Base-by-base conservation (phyloP, 2,888 invertebrate genomes). In the Spialia ferax region DNA sequence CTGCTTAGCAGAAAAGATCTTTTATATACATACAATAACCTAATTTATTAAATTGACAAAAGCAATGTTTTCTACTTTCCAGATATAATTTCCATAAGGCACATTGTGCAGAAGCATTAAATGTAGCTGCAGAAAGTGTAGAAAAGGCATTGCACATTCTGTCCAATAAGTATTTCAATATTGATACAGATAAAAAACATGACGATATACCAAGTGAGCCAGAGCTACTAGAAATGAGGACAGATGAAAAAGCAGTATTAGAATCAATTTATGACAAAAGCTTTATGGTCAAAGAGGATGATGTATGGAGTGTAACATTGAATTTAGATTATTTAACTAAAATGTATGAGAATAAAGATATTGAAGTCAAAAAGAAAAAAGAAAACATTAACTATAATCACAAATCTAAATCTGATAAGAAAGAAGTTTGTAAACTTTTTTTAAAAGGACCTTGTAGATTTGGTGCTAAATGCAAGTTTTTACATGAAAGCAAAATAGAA, bases 41-140 rank as follows among this genome's bases (percentile, higher is more conserved):
- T 10, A 32, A 29, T 2, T 29, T 1, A 32, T 32, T 32, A 1
- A 32, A 13, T 38, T 5, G 4, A 38, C n/a, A n/a, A 13, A 38
- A n/a, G 8, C 10, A 38, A 48, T 20, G 26, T 7, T 1, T 54
- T 29, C 11, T n/a, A 26, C 18, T 35, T 90, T 94, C 73, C 84
- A 96, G 96, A 79, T 97, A 96, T 82, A 96, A 97, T 70, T 97
- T 97, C 79, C 96, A 96, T 73, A 94, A 95, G 77, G 89, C 93
- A 1, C 97, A 97, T 81, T 97, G 97, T 83, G 79, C 94, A 42
- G 97, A 97, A 90, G 97, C 97, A 7, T 93, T 97, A 72, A 93
- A 95, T 71, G 89, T 95, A 71, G 95, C 96, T 32, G 92, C 94
- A 2, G 96, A 95, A 71, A 95, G 96, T 82, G 94, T 96, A n/a